Conservation (phyloP, 2,797 vertebrate species). For the Myiotriccus ornatus region DNA sequence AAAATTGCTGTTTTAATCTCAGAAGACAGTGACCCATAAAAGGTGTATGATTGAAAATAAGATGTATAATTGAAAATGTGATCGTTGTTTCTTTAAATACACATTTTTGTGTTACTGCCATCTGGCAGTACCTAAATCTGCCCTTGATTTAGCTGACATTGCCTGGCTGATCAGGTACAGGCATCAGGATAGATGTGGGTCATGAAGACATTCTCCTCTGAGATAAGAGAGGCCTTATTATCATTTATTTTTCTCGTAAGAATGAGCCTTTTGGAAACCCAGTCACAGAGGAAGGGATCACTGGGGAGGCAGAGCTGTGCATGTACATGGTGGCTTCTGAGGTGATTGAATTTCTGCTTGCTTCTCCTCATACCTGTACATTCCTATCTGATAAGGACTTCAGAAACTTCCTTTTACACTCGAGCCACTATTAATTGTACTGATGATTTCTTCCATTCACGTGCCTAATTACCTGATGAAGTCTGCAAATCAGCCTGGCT, state of each 20-base stretch:
- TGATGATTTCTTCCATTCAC: background rate
- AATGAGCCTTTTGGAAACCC: background rate
- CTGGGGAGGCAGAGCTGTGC: background rate
- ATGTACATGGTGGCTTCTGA: accelerated
- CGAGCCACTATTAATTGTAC: background rate
- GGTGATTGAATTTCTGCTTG: background rate
- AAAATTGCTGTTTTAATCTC: background rate
- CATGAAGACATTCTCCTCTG: background rate
- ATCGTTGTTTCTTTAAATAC: background rate
- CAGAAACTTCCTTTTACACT: background rate
- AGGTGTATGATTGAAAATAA: background rate
- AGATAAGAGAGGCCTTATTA: background rate
- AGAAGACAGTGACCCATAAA: constrained; percentile 8
- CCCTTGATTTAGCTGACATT: background rate
- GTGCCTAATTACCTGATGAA: background rate
- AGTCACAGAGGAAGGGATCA: background rate
- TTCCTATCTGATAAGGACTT: background rate
- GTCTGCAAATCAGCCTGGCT: background rate
- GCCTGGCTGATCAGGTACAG: background rate
- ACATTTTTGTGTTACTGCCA: background rate
- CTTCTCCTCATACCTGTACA: accelerated
- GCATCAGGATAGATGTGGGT: background rate
- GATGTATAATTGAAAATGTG: background rate
- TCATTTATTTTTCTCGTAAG: background rate
- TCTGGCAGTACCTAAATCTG: background rate